Evolutionary conservation across 92 coral and sea anemone species (phyloP).

Genomic region (Palythoa grandis): DNA sequence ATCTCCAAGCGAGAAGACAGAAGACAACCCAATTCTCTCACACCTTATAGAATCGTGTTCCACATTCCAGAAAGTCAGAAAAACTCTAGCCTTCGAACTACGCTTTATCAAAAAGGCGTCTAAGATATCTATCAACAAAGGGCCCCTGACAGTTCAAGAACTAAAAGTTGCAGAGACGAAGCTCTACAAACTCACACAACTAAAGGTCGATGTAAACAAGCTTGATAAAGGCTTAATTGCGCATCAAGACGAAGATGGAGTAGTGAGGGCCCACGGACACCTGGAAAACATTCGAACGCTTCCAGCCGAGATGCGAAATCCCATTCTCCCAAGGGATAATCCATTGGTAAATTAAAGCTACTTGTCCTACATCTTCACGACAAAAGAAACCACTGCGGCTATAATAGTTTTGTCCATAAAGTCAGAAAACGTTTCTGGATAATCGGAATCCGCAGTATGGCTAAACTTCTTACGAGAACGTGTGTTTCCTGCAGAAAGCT

Average conservation of each 20-base stretch:
- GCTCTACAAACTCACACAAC: conserved; percentile 59
- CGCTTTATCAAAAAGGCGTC: conserved; percentile 53
- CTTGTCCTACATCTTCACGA: conserved; percentile 58
- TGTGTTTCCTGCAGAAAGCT: too few relatives aligned
- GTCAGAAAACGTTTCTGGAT: conserved; percentile 61
- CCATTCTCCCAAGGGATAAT: conserved; percentile 58
- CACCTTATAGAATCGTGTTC: conserved; percentile 46
- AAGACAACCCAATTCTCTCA: conserved; percentile 45
- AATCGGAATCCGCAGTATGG: too few relatives aligned
- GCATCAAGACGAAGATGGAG: conserved; percentile 51
- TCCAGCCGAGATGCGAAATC: conserved; percentile 57
- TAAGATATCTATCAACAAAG: conserved; percentile 37
- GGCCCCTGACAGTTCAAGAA: conserved; percentile 55
- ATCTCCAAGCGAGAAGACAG: conserved; percentile 19
- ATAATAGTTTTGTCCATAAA: conserved; percentile 56
- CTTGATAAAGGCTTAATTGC: conserved; percentile 60
- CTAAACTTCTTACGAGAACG: too few relatives aligned
- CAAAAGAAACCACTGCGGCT: conserved; percentile 40
- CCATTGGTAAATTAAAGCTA: conserved; percentile 42
- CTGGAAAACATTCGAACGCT: conserved; percentile 67
- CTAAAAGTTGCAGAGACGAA: conserved; percentile 43
- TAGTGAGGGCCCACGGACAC: conserved; percentile 72
- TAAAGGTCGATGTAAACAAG: conserved; percentile 33
- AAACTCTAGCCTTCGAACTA: conserved; percentile 53
- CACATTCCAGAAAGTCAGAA: conserved; percentile 55